Percentiles rank a stretch among this genome's conserved stretches.
Conservation (phyloP, 2,888 invertebrate genomes). For the Pyrrhia umbra region DNA sequence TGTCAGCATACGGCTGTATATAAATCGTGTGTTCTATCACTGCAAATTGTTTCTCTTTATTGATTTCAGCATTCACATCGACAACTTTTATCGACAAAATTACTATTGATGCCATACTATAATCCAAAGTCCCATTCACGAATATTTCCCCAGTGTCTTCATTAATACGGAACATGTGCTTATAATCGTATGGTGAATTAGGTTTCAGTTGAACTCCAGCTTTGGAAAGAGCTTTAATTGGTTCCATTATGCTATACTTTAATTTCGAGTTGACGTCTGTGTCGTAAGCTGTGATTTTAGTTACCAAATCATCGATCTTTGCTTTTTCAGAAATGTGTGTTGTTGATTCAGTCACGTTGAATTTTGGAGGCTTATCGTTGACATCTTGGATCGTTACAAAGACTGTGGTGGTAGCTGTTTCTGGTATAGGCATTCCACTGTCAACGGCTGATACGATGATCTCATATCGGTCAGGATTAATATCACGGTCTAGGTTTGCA, state of each 20-base stretch:
- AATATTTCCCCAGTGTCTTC: conserved; percentile 92
- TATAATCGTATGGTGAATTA: conserved; percentile 91
- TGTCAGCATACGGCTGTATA: conserved; percentile 94
- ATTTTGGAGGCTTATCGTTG: conserved; percentile 95
- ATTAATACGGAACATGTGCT: conserved; percentile 93
- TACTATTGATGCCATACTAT: conserved; percentile 93
- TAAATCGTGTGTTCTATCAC: conserved; percentile 93
- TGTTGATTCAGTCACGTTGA: conserved; percentile 91
- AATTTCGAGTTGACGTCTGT: conserved; percentile 93
- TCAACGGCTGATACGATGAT: conserved; percentile 94
- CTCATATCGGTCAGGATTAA: conserved; percentile 92
- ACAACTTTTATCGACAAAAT: conserved; percentile 93
- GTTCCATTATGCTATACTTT: conserved; percentile 92
- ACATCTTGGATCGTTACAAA: conserved; percentile 93
- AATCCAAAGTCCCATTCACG: conserved; percentile 92
- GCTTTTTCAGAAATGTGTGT: conserved; percentile 93
- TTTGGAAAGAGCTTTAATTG: conserved; percentile 93
- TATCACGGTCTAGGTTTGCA: conserved; percentile 93
- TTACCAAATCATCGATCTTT: conserved; percentile 90
- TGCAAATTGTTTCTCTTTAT: conserved; percentile 91
- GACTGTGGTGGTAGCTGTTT: conserved; percentile 94
- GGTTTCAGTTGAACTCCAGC: conserved; percentile 93
- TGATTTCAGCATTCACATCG: conserved; percentile 93
- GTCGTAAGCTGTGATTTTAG: conserved; percentile 92
- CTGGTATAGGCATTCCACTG: conserved; percentile 93